These are phyloP conservation scores for Hippocampus guttulatus DNA, from an alignment of 2,113 vertebrate species.

Conservation along the genomic window DNA sequence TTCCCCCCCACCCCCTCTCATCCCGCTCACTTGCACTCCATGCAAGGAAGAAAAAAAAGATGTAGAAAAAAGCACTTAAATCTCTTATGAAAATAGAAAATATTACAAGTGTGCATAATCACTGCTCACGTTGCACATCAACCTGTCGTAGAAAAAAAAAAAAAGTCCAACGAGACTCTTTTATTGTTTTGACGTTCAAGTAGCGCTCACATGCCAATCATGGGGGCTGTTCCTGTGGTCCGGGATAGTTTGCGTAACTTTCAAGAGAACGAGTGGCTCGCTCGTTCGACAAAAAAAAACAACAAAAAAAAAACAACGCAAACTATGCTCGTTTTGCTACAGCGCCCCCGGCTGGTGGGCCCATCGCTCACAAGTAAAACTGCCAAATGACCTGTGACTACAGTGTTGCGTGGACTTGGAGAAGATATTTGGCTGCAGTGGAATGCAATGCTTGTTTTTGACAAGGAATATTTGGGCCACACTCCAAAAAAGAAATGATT, in stretches of 20 bases:
- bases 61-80: constrained; percentile 76
- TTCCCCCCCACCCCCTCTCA: constrained; percentile 51
- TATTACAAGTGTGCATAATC: constrained; percentile 77
- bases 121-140: constrained; percentile 67
- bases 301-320: background rate
- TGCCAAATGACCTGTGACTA: background rate
- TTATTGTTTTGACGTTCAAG: constrained; percentile 60
- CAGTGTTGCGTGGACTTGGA: background rate
- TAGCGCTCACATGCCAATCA: constrained; percentile 56
- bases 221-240: constrained; percentile 36
- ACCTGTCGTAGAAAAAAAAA: constrained; percentile 71
- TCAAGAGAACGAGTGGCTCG: background rate
- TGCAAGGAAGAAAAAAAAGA: constrained; percentile 71
- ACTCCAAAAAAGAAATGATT: background rate
- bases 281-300: background rate
- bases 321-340: background rate
- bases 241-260: constrained; percentile 57
- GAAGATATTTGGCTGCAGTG: constrained; percentile 5
- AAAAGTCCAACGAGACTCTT: constrained; percentile 67
- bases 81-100: constrained; percentile 78
- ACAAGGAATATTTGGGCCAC: background rate
- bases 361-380: background rate
- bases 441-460: constrained; percentile 7
- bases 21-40: constrained; percentile 62
- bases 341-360: background rate